Evolutionary conservation across 2,113 vertebrate genomes (phyloP), one percentile per base, ranked within the genome.

Genomic region (Pygathrix nemaeus): DNA sequence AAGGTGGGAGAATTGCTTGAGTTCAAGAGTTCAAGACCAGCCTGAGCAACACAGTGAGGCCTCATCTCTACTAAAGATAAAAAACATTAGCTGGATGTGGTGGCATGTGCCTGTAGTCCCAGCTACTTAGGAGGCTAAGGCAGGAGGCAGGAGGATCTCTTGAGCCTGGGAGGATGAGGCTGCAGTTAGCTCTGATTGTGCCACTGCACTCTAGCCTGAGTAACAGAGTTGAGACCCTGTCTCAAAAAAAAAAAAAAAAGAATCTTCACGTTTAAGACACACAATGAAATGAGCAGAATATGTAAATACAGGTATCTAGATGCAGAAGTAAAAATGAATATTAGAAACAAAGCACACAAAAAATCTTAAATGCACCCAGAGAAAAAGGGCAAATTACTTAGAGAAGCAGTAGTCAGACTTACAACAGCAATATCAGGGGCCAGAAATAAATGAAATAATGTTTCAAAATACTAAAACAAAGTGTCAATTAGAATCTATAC

Each of bases 381-480:
- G 52, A 59, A 70, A 43, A 59, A 75, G 75, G 79, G 73, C 25
- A 73, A 88, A 80, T 84, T 70, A 57, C 25, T 16, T 72, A 55
- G 79, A 52, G 18, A 38, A 70, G 21, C 9, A 84, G 79, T 50
- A 61, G 40, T 78, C 66, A 95, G 64, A 75, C 17, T 38, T 38
- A 70, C 3, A 25, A 16, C 25, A 75, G 45, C 66, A 81, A 50
- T 61, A 75, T 57, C 21, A 43, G 48, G 66, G 66, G 43, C 35
- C 61, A 79, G 59, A 84, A 70, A 40, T 87, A 50, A 88, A 23
- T 76, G n/a, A 55, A 86, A 66, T 75, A 16, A 7, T 16, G 43
- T 90, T 93, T 90, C 50, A 90, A 82, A 92, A 90, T 55, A 82
- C 27, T 78, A 52, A 86, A 90, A 64, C 45, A 57, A 86, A 90